Conservation (phyloP, 2,113 vertebrate species). For the Leptobrachium ailaonicum region DNA sequence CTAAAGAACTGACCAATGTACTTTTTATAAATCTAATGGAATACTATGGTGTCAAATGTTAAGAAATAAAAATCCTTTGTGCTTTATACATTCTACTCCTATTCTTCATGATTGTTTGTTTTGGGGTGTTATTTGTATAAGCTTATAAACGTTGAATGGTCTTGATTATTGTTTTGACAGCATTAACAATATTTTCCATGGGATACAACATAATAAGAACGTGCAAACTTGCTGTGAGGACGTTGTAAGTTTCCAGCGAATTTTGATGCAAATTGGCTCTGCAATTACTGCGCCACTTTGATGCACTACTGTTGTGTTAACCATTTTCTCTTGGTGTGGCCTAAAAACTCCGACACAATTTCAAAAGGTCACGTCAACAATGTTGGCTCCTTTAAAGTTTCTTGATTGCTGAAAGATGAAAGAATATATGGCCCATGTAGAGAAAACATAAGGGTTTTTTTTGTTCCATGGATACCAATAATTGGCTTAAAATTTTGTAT, state of each 20-base stretch:
- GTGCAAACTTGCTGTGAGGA: background rate
- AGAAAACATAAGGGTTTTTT: constrained; percentile 30
- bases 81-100: no score
- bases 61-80: no score
- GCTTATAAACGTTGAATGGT: no score
- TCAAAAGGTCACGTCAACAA: constrained; percentile 43
- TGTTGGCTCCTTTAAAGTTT: constrained; percentile 30
- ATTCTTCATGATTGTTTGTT: no score
- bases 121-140: no score
- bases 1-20: no score
- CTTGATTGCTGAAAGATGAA: constrained; percentile 44
- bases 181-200: no score
- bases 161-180: no score
- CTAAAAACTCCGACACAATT: constrained; percentile 31
- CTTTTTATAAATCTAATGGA: no score
- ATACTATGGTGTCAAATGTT: no score
- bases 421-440: background rate
- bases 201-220: no score
- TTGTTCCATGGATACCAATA: constrained; percentile 2
- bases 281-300: constrained; percentile 28
- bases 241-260: background rate
- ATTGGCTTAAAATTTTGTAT: constrained; percentile 15
- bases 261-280: constrained; percentile 10
- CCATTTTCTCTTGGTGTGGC: constrained; percentile 47
- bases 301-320: constrained; percentile 33